Base-by-base conservation (phyloP, 2,888 invertebrate species). In the Drosophila acutilabella region DNA sequence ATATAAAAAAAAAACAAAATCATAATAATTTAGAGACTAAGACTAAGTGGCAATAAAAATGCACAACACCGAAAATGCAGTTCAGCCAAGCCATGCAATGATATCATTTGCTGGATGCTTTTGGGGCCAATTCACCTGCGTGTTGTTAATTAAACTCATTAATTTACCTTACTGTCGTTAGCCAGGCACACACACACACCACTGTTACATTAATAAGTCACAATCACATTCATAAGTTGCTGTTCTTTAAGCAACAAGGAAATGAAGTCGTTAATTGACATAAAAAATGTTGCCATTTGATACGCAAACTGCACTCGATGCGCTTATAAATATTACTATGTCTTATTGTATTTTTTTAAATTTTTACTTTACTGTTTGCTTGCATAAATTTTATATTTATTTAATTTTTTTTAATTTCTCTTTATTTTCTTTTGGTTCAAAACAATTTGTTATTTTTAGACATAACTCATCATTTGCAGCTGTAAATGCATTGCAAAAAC, bases 221-320 rank as follows among this genome's bases (percentile, higher is more conserved):
- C 60, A 54, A 8, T 38, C 57, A 52, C 45, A 65, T 53, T 38
- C 67, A 65, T 30, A 54, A 36, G 11, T 36, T 13, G 11, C 13
- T 13, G 78, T 83, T 82, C 84, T 86, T 64, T 69, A 23, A 69
- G 65, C 70, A 64, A 74, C 77, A 69, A 79, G 88, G 86, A 84
- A 88, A 88, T 77, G 58, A 71, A 89, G 72, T 75, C 74, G 76
- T 79, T 77, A 80, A 73, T 62, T 64, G 67, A 51, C 61, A 38
- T 13, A 47, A 13, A 61, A 13, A 59, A 50, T 8, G 36, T 8
- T 4, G 8, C 36, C 13, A 36, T 75, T 52, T 77, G 71, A 81
- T 89, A 89, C 90, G 90, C 90, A 88, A 89, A 90, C 84, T 80
- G 89, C 89, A 90, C 71, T 82, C 74, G 76, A 79, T 60, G 45